Conservation (phyloP, 2,797 vertebrate species). For the Macropodus opercularis region DNA sequence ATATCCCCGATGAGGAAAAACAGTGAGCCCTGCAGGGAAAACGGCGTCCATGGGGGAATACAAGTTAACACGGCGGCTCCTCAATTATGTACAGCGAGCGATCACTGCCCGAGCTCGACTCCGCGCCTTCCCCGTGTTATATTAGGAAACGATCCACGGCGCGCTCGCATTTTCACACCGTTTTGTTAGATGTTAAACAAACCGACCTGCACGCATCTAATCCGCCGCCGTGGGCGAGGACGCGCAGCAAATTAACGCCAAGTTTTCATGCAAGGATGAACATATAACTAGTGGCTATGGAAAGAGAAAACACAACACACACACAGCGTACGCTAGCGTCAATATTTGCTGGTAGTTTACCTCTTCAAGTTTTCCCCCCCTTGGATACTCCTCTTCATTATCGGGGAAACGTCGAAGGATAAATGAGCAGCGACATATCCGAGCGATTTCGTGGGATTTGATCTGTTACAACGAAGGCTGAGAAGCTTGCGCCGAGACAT, state of each 20-base stretch:
- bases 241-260: constrained; percentile 61
- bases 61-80: constrained; percentile 75
- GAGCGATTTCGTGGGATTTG: constrained; percentile 72
- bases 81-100: constrained; percentile 71
- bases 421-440: constrained; percentile 73
- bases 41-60: constrained; percentile 68
- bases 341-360: constrained; percentile 81
- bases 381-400: constrained; percentile 79
- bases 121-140: constrained; percentile 53
- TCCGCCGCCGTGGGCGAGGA: constrained; percentile 49
- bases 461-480: constrained; percentile 78
- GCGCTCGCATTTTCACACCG: constrained; percentile 31
- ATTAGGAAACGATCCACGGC: constrained; percentile 54
- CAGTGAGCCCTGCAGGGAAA: constrained; percentile 63
- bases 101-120: constrained; percentile 55
- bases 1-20: constrained; percentile 69
- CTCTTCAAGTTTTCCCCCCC: constrained; percentile 80
- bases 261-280: constrained; percentile 72
- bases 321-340: constrained; percentile 57
- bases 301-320: background rate
- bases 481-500: constrained; percentile 81
- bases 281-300: constrained; percentile 55
- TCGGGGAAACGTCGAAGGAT: constrained; percentile 73
- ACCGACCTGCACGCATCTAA: constrained; percentile 10
- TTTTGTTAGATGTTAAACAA: constrained; percentile 40